Conservation (phyloP, 2,113 vertebrate species). For the Gobiocypris rarus region DNA sequence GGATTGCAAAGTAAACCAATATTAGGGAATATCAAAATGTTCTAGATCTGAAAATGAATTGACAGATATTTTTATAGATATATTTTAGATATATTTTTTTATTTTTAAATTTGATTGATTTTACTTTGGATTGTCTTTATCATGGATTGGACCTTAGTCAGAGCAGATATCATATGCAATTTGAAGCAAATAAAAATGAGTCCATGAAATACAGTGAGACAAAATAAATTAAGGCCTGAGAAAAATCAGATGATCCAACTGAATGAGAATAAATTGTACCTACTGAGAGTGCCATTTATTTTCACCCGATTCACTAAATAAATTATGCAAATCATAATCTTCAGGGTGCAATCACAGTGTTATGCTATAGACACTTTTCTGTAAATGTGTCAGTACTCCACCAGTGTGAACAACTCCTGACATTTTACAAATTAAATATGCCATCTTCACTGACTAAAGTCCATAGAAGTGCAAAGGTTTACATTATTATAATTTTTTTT, state of each 20-base stretch:
- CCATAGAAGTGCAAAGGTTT: background rate
- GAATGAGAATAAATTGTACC: background rate
- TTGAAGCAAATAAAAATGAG: background rate
- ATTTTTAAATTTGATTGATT: slow-evolving; percentile 18
- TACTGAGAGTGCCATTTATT: background rate
- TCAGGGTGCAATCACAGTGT: background rate
- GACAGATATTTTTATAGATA: too few relatives aligned
- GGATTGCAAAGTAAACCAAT: background rate
- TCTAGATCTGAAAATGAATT: background rate
- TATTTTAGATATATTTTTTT: too few relatives aligned
- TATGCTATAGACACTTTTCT: background rate
- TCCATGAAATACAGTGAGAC: background rate
- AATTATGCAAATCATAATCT: background rate
- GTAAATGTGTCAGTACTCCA: background rate
- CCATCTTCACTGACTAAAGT: background rate
- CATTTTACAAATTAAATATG: background rate
- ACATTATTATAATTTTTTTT: background rate
- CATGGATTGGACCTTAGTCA: background rate
- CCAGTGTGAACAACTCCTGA: background rate
- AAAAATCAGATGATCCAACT: background rate
- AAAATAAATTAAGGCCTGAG: background rate
- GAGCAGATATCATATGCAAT: background rate
- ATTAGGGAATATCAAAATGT: background rate
- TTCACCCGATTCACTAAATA: background rate
- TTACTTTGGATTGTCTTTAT: background rate